Conservation (phyloP, 2,797 vertebrate genomes). For the Scolopax rusticola region DNA sequence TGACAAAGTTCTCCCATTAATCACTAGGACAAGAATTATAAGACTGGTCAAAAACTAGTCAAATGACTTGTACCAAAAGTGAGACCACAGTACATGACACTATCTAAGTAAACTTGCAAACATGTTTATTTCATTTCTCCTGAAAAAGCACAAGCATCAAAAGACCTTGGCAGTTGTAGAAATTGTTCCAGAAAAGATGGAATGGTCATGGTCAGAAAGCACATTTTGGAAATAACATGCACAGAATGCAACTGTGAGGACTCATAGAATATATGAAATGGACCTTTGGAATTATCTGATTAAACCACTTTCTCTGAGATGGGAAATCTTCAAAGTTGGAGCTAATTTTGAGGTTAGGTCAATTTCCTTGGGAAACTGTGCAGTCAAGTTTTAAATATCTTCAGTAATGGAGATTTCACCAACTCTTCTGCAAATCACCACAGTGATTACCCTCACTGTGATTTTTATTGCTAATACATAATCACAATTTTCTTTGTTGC, state of each 20-base stretch:
- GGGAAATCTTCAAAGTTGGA: not conserved
- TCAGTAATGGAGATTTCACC: not conserved
- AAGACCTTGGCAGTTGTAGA: not conserved
- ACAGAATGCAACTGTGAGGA: not conserved
- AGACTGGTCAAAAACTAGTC: not conserved
- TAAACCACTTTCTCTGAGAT: not conserved
- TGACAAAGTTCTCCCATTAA: not conserved
- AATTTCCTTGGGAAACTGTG: not conserved
- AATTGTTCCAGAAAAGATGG: not conserved
- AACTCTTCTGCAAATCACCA: not conserved
- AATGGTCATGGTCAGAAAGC: not conserved
- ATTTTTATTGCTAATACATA: not conserved
- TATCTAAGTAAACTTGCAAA: not conserved
- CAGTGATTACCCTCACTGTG: not conserved
- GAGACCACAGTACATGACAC: not conserved
- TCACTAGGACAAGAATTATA: not conserved
- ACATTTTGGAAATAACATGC: not conserved
- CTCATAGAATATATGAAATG: not conserved
- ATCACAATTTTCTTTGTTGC: not conserved
- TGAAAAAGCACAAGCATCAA: not conserved
- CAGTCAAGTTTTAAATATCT: not conserved
- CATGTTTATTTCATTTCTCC: not conserved
- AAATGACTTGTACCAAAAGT: not conserved
- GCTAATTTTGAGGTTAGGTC: not conserved
- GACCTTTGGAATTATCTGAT: not conserved